Evolutionary conservation across 2,113 vertebrate species (phyloP).

Genomic region (Dasyprocta punctata): DNA sequence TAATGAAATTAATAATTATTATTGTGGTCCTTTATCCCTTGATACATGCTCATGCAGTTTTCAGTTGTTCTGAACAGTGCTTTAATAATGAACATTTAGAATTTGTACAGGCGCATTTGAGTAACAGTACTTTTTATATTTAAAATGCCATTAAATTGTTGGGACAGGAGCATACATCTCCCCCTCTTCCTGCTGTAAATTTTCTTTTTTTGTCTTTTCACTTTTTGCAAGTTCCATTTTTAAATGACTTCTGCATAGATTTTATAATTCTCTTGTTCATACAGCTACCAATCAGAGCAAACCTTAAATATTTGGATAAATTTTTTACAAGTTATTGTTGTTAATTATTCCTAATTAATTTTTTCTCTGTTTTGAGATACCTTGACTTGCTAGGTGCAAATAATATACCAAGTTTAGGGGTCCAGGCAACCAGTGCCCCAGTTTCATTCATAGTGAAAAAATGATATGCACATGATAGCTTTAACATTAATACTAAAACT

Average conservation of each 20-base stretch:
- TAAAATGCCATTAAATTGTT: constrained; percentile 38
- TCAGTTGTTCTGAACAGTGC: constrained; percentile 16
- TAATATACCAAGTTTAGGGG: background rate
- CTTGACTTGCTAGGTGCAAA: background rate
- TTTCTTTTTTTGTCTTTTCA: constrained; percentile 37
- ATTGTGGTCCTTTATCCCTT: background rate
- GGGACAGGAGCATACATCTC: background rate
- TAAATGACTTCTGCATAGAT: background rate
- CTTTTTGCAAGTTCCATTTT: background rate
- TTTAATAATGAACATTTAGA: constrained; percentile 43
- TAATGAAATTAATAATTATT: background rate
- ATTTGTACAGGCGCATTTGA: background rate
- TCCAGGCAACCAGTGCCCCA: background rate
- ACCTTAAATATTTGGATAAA: background rate
- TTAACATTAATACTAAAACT: constrained; percentile 23
- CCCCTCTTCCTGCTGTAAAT: background rate
- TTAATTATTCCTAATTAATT: background rate
- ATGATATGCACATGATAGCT: background rate
- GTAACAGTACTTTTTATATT: constrained; percentile 2
- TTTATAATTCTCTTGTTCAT: background rate
- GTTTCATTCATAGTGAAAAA: constrained; percentile 16
- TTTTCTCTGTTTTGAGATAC: background rate
- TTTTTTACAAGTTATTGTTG: constrained; percentile 2
- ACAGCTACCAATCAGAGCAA: background rate
- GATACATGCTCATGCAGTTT: constrained; percentile 24